These are phyloP conservation scores for Xenotilapia leptura DNA, from an alignment of 2,113 vertebrate genomes.

Conservation along the genomic window DNA sequence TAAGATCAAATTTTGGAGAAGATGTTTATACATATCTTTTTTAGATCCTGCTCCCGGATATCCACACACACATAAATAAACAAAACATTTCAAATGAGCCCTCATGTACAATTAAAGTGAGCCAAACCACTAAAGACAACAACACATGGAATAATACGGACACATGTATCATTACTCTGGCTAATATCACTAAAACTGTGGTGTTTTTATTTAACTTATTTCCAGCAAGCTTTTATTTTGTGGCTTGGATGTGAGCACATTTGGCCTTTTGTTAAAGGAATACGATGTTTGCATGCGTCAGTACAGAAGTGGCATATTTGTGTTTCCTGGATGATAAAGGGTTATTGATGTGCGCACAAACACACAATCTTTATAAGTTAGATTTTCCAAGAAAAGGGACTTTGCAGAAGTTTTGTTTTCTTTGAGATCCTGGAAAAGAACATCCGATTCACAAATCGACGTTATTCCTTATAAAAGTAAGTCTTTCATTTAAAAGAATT, in stretches of 20 bases:
- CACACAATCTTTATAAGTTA: background rate
- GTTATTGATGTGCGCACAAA: background rate
- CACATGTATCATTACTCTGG: constrained; percentile 28
- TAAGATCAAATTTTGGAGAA: constrained; percentile 17
- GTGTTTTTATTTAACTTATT: constrained; percentile 5
- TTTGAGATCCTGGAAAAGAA: background rate
- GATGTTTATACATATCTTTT: constrained; percentile 21
- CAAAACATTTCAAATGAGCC: constrained; percentile 22
- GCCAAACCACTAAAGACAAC: constrained; percentile 32
- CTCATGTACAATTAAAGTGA: constrained; percentile 8
- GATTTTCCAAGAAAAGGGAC: background rate
- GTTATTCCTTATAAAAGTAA: background rate
- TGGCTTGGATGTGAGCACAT: background rate
- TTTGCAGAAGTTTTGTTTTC: background rate
- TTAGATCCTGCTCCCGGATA: constrained; percentile 21
- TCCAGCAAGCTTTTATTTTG: background rate
- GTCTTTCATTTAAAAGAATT: background rate
- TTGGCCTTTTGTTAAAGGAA: constrained; percentile 24
- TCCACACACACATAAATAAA: constrained; percentile 20
- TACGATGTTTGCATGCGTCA: constrained; percentile 13
- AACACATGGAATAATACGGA: constrained; percentile 7
- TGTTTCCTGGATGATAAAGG: constrained; percentile 10
- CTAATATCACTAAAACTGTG: constrained; percentile 33
- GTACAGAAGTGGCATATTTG: constrained; percentile 3
- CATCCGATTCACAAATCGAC: background rate